Percentiles rank a stretch among this genome's conserved stretches.
Conservation (phyloP, 2,888 invertebrate genomes). For the Phortica okadai region DNA sequence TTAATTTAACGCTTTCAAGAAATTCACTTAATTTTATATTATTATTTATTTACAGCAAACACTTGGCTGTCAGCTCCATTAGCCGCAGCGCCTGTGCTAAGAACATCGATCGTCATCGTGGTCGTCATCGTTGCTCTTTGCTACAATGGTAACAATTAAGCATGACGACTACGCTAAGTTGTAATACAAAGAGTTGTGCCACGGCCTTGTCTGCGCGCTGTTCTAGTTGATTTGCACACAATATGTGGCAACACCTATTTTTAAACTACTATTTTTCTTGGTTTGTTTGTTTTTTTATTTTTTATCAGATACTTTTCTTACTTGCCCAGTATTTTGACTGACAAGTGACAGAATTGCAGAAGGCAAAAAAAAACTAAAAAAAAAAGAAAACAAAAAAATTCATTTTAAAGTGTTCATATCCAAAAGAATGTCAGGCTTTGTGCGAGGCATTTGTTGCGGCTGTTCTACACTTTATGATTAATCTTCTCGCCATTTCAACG, state of each 20-base stretch:
- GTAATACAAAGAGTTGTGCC: neutral
- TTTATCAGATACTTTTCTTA: conserved; percentile 32
- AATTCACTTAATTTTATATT: conserved; percentile 54
- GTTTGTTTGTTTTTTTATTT: neutral
- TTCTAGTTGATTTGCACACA: conserved; percentile 18
- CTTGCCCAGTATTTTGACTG: conserved; percentile 48
- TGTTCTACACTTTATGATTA: conserved; percentile 59
- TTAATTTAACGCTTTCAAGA: too few relatives aligned
- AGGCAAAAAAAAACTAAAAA: neutral
- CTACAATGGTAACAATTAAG: conserved; percentile 29
- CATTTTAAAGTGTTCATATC: conserved; percentile 25
- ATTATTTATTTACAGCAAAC: conserved; percentile 64
- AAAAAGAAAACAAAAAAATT: neutral
- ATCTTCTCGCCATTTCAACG: conserved; percentile 61
- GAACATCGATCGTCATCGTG: neutral
- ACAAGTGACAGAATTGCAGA: conserved; percentile 52
- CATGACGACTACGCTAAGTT: neutral
- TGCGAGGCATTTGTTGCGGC: conserved; percentile 50
- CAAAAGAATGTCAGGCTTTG: conserved; percentile 16
- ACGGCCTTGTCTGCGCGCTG: neutral
- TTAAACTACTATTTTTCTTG: neutral
- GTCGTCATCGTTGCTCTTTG: neutral
- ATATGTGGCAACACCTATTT: conserved; percentile 30
- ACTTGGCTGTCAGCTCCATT: conserved; percentile 57
- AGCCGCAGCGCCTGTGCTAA: neutral